phyloP scores from a whole-genome alignment of 64 coral and sea anemone species.

The Porites australiensis region DNA sequence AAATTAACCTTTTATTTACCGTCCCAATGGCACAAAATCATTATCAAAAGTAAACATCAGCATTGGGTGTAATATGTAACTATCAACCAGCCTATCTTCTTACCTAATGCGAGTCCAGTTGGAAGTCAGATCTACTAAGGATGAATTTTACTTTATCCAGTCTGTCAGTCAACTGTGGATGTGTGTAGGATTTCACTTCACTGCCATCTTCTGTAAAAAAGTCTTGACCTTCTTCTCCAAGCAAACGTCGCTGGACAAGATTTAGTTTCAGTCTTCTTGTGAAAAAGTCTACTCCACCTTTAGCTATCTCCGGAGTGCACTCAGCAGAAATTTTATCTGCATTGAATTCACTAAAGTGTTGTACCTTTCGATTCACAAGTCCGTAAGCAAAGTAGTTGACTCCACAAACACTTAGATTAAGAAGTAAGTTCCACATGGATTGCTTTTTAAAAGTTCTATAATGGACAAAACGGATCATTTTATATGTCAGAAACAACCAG shows the following conservation, averaged over 20 bases:
- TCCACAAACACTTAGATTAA: slow-evolving; percentile 56
- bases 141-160: slow-evolving; percentile 27
- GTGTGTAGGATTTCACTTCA: slow-evolving; percentile 66
- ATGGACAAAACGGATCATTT: slow-evolving; percentile 23
- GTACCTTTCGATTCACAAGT: slow-evolving; percentile 40
- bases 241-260: slow-evolving; percentile 48
- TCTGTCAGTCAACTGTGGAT: slow-evolving; percentile 90
- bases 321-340: slow-evolving; percentile 87
- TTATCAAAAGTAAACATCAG: too few relatives aligned
- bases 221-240: slow-evolving; percentile 66
- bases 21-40: too few relatives aligned
- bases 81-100: neutral
- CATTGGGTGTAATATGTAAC: too few relatives aligned
- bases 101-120: neutral
- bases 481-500: slow-evolving; percentile 90
- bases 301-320: slow-evolving; percentile 63
- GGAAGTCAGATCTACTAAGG: neutral
- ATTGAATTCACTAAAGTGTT: slow-evolving; percentile 71
- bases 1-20: too few relatives aligned
- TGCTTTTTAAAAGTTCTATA: slow-evolving; percentile 45
- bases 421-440: slow-evolving; percentile 15
- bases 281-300: slow-evolving; percentile 82
- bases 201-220: slow-evolving; percentile 83
- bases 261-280: slow-evolving; percentile 78
- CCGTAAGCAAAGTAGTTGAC: slow-evolving; percentile 54